phyloP scores from a whole-genome alignment of 2,888 invertebrate genomes.

The Nemapogon koenigi region DNA sequence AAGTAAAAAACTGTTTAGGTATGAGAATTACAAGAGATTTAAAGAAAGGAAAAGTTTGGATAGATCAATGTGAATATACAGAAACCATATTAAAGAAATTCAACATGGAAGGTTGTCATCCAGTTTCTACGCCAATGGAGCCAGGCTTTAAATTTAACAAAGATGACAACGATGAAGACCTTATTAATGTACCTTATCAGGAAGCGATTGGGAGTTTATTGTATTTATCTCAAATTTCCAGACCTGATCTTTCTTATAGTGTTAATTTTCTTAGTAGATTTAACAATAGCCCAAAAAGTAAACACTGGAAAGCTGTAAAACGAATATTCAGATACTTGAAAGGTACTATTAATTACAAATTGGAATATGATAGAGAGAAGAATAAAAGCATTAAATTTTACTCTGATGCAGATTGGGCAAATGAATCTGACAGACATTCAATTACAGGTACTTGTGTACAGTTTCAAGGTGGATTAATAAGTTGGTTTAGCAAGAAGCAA shows the following conservation, averaged over 20 bases:
- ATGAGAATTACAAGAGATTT: conserved; percentile 12
- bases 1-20: conserved; percentile 15
- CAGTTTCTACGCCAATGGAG: conserved; percentile 16
- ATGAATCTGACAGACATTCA: no score
- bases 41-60: conserved; percentile 4
- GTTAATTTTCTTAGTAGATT: conserved; percentile 14
- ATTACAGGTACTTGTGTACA: no score
- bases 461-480: no score
- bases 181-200: conserved; percentile 14
- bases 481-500: no score
- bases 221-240: conserved; percentile 13
- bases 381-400: no score
- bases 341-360: no score
- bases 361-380: no score
- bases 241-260: conserved; percentile 12
- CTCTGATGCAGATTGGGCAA: no score
- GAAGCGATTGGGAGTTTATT: conserved; percentile 18
- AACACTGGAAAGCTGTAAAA: conserved; percentile 12
- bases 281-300: conserved; percentile 9
- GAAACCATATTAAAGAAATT: conserved; percentile 13
- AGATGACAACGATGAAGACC: conserved; percentile 7
- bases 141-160: conserved; percentile 12
- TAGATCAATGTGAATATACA: conserved; percentile 17
- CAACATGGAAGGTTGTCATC: conserved; percentile 17
- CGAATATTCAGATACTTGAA: conserved; percentile 4